Base-by-base conservation (phyloP, 2,113 vertebrate species). In the Irena cyanogastra region DNA sequence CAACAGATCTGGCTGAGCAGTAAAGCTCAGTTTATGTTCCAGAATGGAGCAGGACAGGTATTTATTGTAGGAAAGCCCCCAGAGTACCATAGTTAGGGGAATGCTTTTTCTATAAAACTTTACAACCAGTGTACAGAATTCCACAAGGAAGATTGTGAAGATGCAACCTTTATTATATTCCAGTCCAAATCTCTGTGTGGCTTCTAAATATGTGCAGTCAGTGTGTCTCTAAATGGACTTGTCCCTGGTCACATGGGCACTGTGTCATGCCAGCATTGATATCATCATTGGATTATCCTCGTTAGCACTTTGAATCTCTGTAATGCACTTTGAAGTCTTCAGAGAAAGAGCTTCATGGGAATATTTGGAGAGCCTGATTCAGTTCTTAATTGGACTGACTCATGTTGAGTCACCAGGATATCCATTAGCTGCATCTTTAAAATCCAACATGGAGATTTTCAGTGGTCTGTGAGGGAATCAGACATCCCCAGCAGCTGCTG, bases 271-370 rank as follows among this genome's bases (percentile, higher is more conserved):
- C 69, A 68, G 57, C 72, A 83, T 9, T 97, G 89, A 93, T 96
- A 83, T 81, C 75, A 87, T 75, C 57, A 80, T 57, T 94, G 95
- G 93, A 96, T 92, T 95, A 90, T 94, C 87, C 91, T 79, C 3
- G 9, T 93, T 91, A 77, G 90, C 94, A 94, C 84, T 90, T 91
- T 86, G 90, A 80, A 49, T 95, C 93, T 93, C 92, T 11, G 14
- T 92, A 83, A 93, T 92, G 83, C 80, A 77, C 93, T 96, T 93
- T 96, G 93, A 97, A 96, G 90, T 96, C 95, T 93, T 94, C 56
- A 84, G 76, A 87, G 93, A 64, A 96, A 94, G 90, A 86, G 88
- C 80, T 96, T 95, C 88, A 87, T 92, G 94, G 88, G 92, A 94
- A 76, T 90, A 95, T 94, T 94, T 90, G 90, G 72, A 87, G 90